Percentiles rank a stretch among this genome's conserved stretches.
These are phyloP conservation scores for Monodelphis domestica DNA, from an alignment of 2,797 vertebrate genomes.

Conservation along the genomic window DNA sequence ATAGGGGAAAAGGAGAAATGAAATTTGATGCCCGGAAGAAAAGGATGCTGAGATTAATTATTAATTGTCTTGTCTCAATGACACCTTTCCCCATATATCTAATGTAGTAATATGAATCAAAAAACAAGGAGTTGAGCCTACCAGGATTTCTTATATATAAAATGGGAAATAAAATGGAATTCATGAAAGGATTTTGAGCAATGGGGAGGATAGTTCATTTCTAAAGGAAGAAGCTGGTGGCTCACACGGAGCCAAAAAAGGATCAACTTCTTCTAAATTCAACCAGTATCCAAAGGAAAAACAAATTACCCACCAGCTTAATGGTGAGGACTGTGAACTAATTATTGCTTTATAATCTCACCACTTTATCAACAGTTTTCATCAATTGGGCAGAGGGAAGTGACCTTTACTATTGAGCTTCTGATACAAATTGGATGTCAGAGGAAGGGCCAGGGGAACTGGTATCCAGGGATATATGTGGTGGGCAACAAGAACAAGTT, in stretches of 20 bases:
- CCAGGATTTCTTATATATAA: neutral
- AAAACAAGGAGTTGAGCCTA: neutral
- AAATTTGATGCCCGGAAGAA: neutral
- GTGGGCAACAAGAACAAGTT: neutral
- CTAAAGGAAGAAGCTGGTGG: neutral
- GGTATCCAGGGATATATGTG: neutral
- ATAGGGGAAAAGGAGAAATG: neutral
- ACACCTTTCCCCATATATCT: neutral
- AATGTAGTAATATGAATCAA: neutral
- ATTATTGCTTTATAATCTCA: neutral
- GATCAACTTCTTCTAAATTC: neutral
- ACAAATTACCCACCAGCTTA: neutral
- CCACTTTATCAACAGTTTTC: neutral
- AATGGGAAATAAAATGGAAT: neutral
- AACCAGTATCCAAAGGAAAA: neutral
- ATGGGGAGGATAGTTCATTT: neutral
- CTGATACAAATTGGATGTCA: neutral
- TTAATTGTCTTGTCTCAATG: neutral
- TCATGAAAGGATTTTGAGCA: neutral
- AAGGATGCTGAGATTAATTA: neutral
- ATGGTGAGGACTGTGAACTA: neutral
- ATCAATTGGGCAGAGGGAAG: neutral
- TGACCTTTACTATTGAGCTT: neutral
- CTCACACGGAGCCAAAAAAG: neutral
- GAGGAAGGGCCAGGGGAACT: neutral